These are phyloP conservation scores for Chrysomallon squamiferum DNA, from an alignment of 1,140 invertebrate genomes.

Conservation along the genomic window DNA sequence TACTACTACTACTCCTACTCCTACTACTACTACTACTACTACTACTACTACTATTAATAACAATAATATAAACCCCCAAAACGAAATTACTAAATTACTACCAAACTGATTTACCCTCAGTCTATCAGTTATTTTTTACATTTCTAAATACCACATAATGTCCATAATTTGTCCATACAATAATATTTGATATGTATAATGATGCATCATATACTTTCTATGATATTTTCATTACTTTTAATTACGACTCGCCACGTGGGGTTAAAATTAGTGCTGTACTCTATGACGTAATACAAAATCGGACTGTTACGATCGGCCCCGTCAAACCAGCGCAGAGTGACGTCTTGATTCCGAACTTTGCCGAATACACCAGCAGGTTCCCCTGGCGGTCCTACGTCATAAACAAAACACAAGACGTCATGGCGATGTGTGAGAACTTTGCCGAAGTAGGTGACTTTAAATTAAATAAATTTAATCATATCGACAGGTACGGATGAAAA, in stretches of 20 bases:
- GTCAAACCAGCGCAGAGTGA: slow-evolving; percentile 80
- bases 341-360: slow-evolving; percentile 75
- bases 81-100: too few relatives aligned
- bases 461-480: not conserved
- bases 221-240: not conserved
- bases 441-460: not conserved
- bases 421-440: not conserved
- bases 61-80: too few relatives aligned
- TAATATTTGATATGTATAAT: too few relatives aligned
- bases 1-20: too few relatives aligned
- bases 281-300: slow-evolving; percentile 72
- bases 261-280: slow-evolving; percentile 87
- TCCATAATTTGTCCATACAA: too few relatives aligned
- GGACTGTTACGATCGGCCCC: slow-evolving; percentile 32
- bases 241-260: slow-evolving; percentile 78
- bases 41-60: too few relatives aligned
- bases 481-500: not conserved
- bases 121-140: too few relatives aligned
- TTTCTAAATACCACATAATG: too few relatives aligned
- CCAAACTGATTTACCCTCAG: too few relatives aligned
- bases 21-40: too few relatives aligned
- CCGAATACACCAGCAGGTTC: slow-evolving; percentile 62
- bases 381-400: slow-evolving; percentile 58
- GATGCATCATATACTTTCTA: not conserved
- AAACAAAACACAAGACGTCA: not conserved